Base-by-base conservation (phyloP, 2,888 invertebrate genomes). In the Nephrotoma flavescens region DNA sequence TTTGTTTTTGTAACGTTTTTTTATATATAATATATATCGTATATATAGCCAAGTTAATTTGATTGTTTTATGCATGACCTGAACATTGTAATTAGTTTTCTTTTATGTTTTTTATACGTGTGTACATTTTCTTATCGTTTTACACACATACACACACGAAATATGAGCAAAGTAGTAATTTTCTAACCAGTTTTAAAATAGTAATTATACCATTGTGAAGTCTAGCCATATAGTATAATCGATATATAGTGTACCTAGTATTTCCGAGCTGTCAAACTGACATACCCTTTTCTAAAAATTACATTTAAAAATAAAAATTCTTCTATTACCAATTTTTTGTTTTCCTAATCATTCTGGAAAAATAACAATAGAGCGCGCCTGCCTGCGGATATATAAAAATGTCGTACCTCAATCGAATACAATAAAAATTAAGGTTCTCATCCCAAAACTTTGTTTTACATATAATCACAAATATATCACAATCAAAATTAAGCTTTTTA, bases 391-490 rank as follows among this genome's bases (percentile, higher is more conserved):
- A 44, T 42, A 44, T 45, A 86, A 45, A 86, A 86, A 86, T 86
- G 85, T 86, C 45, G 19, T 86, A 45, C 86, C 45, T 45, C 31
- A 31, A 45, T 44, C 45, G 12, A 31, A 86, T 86, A 47, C 12
- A 86, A 45, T 45, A 47, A 86, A 45, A 86, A 45, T 45, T 45
- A 86, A 86, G 7, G 41, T 83, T 83, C 83, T 41, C 41, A 83
- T 84, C 12, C 42, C 41, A 31, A 7, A 83, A 5, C 41, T 83
- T 83, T 41, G 31, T 41, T 83, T 83, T 41, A 83, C 11, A 41
- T 11, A 83, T 42, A 84, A 83, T 42, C 84, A 15, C 41, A 84
- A 42, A 85, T 85, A 85, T 85, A 85, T 85, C 85, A 85, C 85
- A 85, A 85, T 44, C 85, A 85, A 42, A 85, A 42, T 71, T 71